phyloP scores from a whole-genome alignment of 1,140 invertebrate species.

The Sipha flava region DNA sequence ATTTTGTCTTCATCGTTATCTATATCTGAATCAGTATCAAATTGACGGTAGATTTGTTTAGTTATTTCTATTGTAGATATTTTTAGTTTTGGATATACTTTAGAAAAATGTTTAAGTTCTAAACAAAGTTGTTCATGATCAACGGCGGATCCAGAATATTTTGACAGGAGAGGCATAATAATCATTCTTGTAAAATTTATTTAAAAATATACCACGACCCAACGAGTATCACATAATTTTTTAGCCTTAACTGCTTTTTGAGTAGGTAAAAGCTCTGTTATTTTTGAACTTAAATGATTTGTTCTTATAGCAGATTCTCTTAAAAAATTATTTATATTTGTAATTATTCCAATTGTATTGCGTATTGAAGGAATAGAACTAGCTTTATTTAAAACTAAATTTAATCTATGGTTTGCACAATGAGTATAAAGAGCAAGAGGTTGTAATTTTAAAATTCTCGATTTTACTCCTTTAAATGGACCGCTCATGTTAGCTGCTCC shows the following conservation, averaged over 20 bases:
- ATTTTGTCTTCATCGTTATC: neutral
- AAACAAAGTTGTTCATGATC: neutral
- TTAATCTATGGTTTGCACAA: neutral
- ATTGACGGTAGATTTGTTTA: neutral
- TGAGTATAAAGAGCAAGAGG: neutral
- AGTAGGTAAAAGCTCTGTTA: neutral
- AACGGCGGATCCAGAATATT: too few relatives aligned
- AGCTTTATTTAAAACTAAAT: slow-evolving; percentile 17
- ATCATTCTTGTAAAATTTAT: too few relatives aligned
- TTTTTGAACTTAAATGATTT: neutral
- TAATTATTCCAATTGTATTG: slow-evolving; percentile 34
- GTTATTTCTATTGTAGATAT: neutral
- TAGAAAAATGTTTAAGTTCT: neutral
- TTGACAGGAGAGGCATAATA: too few relatives aligned
- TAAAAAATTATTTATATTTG: neutral
- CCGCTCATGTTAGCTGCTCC: neutral
- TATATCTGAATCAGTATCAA: neutral
- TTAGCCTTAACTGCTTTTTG: neutral
- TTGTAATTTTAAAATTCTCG: neutral
- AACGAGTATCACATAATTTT: neutral
- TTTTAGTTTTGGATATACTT: neutral
- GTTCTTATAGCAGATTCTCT: neutral
- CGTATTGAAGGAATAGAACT: slow-evolving; percentile 22
- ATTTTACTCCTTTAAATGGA: neutral
- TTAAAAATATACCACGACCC: too few relatives aligned